Evolutionary conservation across 2,888 invertebrate genomes (phyloP), one percentile per base, ranked within the genome.

Genomic region (Limnephilus marmoratus): DNA sequence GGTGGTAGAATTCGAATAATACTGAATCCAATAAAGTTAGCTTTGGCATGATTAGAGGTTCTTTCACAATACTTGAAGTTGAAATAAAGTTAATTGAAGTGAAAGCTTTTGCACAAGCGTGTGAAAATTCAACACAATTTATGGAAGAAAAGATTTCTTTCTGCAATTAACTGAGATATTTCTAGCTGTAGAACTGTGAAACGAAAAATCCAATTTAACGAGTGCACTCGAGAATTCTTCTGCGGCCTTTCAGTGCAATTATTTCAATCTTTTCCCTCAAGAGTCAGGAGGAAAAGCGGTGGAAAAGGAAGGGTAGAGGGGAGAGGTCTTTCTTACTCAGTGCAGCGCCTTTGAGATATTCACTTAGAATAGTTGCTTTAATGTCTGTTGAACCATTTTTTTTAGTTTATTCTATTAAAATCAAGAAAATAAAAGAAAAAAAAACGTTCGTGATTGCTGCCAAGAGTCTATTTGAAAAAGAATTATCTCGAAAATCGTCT

Each of bases 201-300:
- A 83, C 34, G 34, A 83, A 83, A 83, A 83, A 83, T 83, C 34
- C 29, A 83, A 83, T 83, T 68, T 83, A 83, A 83, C 82, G 82
- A 83, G 34, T 31, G 82, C 68, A 68, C 82, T 83, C 82, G 34
- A 83, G 82, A 83, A 83, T 37, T 83, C 82, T 34, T 18, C 82
- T 83, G 34, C 82, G 34, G 82, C 82, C 82, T 34, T 83, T 37
- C 34, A 31, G 34, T 83, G 34, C 82, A 34, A 68, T 83, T 83
- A 83, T 34, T 37, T 37, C 82, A 83, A 34, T 83, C 82, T 83
- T 68, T 68, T 83, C 34, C 82, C 34, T 83, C 82, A 68, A 68
- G 68, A 68, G 68, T 68, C 68, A 68, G 68, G 24, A 53, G 53
- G 53, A 7, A 53, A 53, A 53, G 18, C 53, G 18, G 24, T 24